A percentile compares a stretch with the other conserved stretches of the same genome.
These are phyloP conservation scores for Clivina fossor DNA, from an alignment of 2,888 invertebrate species.

Conservation along the genomic window DNA sequence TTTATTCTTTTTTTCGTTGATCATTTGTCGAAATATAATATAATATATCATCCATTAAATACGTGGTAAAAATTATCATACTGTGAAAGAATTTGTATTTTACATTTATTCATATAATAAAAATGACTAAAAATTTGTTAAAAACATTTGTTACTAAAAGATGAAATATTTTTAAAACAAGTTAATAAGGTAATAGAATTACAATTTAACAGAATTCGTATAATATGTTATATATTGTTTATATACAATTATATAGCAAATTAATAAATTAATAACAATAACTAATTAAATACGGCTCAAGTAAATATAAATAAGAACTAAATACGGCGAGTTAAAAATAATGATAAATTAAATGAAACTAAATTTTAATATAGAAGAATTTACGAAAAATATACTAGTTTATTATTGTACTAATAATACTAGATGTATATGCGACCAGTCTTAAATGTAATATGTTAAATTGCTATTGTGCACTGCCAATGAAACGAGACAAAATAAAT, in stretches of 20 bases:
- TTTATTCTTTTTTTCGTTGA: too few species aligned
- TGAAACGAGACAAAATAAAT: too few species aligned
- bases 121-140: slow-evolving; percentile 34
- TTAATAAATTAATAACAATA: slow-evolving; percentile 34
- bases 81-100: slow-evolving; percentile 31
- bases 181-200: slow-evolving; percentile 33
- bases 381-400: too few species aligned
- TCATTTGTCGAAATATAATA: too few species aligned
- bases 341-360: too few species aligned
- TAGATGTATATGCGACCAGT: too few species aligned
- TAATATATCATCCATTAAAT: too few species aligned
- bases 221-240: slow-evolving; percentile 29
- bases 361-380: too few species aligned
- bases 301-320: slow-evolving; percentile 43
- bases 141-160: slow-evolving; percentile 32
- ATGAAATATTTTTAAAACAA: slow-evolving; percentile 33
- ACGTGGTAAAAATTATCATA: too few species aligned
- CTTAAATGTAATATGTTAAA: too few species aligned
- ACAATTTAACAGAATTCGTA: slow-evolving; percentile 31
- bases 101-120: slow-evolving; percentile 30
- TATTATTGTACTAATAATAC: too few species aligned
- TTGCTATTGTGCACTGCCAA: too few species aligned
- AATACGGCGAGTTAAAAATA: slow-evolving; percentile 40
- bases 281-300: slow-evolving; percentile 35
- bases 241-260: slow-evolving; percentile 30